Evolutionary conservation across 2,797 vertebrate species (phyloP), one percentile per base, ranked within the genome.

Genomic region (Naso thynnoides): DNA sequence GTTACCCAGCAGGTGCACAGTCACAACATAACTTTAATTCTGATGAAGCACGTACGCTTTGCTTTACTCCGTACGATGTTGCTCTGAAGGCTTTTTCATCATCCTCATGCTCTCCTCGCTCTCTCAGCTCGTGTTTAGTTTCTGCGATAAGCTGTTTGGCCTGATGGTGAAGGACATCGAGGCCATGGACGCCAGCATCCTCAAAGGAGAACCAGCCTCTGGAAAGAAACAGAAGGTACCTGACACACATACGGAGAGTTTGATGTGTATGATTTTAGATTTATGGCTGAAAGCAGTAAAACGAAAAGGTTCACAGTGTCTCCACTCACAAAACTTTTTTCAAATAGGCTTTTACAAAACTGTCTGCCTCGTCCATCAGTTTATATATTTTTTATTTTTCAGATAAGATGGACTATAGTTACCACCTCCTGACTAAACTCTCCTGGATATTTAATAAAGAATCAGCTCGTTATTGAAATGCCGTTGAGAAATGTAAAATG

Each of bases 161-260:
- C 83, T 99, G 65, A 2, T 96, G 79, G 96, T 99, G 18, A 99
- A 98, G 86, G 96, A 96, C 47, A 96, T 98, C 21, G 97, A 99
- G 87, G 98, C 96, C 6, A 98, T 99, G 97, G 98, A 99, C 77
- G 91, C 98, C 81, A 98, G 96, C 91, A 98, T 99, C 81, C 95
- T 99, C 33, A 98, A 94, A 86, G 97, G 96, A 62, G 98, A 99
- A 67, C 88, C 93, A 26, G 91, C 93, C 0, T 83, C 95, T 8
- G 93, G 94, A 38, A 98, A 98, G 86, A 97, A 96, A 86, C 95
- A 95, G 85, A 99, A 99, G 97, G 98, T 99, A 85, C 16, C 21
- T 15, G 48, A 31, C 8, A n/a, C 3, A 5, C 24, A 38, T 13
- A 8, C 27, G 6, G 1, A 31, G 8, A 11, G 3, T 24, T 23